Conservation (phyloP, 2,113 vertebrate species). For the Chamaetylas fuelleborni region DNA sequence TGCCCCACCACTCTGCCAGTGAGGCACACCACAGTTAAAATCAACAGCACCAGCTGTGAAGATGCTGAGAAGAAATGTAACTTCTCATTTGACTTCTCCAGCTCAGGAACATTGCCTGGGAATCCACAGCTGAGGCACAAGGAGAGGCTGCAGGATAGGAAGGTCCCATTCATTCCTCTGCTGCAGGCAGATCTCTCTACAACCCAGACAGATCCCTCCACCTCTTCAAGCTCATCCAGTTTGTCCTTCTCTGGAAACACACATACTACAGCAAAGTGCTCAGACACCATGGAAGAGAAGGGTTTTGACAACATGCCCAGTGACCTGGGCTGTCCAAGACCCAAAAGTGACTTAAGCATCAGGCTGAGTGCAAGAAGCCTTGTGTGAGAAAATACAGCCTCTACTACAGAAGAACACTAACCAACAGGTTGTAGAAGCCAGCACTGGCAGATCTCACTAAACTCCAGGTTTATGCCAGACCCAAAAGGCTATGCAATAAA, state of each 20-base stretch:
- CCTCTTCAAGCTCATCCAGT: not conserved
- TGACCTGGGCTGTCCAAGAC: not conserved
- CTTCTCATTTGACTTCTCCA: not conserved
- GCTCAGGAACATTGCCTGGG: not conserved
- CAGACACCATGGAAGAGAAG: not conserved
- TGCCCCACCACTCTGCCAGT: not conserved
- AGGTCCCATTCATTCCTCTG: not conserved
- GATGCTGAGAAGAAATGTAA: not conserved
- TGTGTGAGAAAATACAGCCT: not conserved
- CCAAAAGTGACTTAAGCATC: too few species aligned
- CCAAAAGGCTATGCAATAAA: fast-evolving
- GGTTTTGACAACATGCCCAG: not conserved
- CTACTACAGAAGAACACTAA: not conserved
- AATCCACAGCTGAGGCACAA: not conserved
- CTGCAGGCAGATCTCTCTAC: not conserved
- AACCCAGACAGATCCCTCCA: not conserved
- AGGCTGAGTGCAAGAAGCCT: not conserved
- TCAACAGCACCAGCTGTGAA: not conserved
- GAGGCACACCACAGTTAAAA: not conserved
- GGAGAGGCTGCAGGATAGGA: fast-evolving
- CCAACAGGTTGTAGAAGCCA: not conserved
- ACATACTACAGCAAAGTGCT: not conserved
- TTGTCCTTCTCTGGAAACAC: not conserved
- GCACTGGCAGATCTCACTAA: not conserved
- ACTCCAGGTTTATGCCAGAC: not conserved